Evolutionary conservation across 2,113 vertebrate species (phyloP).

Genomic region (Hystrix cristata): DNA sequence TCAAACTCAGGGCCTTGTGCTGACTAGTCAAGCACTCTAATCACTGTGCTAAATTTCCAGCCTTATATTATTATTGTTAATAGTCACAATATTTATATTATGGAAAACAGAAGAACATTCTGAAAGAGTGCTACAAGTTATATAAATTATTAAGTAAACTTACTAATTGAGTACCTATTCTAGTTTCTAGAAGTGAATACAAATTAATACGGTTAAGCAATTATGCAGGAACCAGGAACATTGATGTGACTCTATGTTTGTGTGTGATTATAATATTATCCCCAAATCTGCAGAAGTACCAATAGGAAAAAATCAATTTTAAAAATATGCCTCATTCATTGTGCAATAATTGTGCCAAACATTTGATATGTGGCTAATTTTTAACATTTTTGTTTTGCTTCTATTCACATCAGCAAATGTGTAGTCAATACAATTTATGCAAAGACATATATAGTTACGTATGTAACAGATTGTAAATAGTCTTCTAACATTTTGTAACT

Average conservation of each 20-base stretch:
- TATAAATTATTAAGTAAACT: background rate
- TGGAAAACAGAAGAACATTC: background rate
- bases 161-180: background rate
- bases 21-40: too few relatives aligned
- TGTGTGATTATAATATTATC: background rate
- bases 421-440: constrained; percentile 58
- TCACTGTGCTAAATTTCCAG: too few relatives aligned
- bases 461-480: constrained; percentile 68
- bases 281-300: background rate
- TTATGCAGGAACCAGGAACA: background rate
- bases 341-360: constrained; percentile 13
- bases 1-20: too few relatives aligned
- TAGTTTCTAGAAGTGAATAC: background rate
- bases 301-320: constrained; percentile 31
- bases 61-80: background rate
- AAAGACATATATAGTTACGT: constrained; percentile 66
- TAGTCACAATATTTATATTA: background rate
- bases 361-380: constrained; percentile 61
- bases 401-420: constrained; percentile 76
- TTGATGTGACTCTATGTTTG: background rate
- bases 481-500: constrained; percentile 37
- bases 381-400: constrained; percentile 65
- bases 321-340: constrained; percentile 59
- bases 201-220: constrained; percentile 29
- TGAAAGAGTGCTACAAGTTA: background rate